phyloP scores from a whole-genome alignment of 2,113 vertebrate species.

The Tragelaphus scriptus region DNA sequence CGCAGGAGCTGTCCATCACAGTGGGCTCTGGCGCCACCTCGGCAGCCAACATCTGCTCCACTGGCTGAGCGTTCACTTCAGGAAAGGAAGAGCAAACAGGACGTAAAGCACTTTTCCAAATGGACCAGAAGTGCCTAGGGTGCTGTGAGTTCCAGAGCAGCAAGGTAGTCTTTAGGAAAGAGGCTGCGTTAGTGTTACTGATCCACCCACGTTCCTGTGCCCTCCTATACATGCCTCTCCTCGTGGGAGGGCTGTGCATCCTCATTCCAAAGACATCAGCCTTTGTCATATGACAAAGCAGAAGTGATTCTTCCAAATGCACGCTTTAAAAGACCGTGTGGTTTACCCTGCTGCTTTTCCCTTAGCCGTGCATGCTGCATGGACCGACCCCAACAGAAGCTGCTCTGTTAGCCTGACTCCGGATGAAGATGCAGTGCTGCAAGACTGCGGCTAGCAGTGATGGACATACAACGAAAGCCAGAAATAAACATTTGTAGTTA shows the following conservation, averaged over 20 bases:
- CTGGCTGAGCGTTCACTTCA: background rate
- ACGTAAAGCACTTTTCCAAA: background rate
- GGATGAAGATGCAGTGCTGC: background rate
- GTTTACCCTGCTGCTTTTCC: background rate
- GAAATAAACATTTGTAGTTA: background rate
- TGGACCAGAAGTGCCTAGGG: background rate
- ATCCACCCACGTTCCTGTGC: background rate
- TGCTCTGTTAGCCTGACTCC: background rate
- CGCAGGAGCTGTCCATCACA: conserved; percentile 50
- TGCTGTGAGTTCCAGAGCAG: background rate
- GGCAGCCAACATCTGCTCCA: conserved; percentile 37
- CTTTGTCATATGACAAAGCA: background rate
- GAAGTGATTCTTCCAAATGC: background rate
- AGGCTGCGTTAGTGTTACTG: background rate
- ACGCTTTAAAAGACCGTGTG: background rate
- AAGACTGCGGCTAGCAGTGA: background rate
- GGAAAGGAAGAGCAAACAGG: background rate
- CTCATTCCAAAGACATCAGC: background rate
- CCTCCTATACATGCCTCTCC: background rate
- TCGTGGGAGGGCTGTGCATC: accelerated
- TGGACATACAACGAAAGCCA: background rate
- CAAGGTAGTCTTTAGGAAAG: background rate
- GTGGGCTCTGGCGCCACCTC: background rate
- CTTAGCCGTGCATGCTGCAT: accelerated
- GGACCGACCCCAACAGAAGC: background rate